A percentile compares a stretch with the other conserved stretches of the same genome.
These are phyloP conservation scores for Protodeltote pygarga DNA, from an alignment of 2,888 invertebrate species.

Conservation along the genomic window DNA sequence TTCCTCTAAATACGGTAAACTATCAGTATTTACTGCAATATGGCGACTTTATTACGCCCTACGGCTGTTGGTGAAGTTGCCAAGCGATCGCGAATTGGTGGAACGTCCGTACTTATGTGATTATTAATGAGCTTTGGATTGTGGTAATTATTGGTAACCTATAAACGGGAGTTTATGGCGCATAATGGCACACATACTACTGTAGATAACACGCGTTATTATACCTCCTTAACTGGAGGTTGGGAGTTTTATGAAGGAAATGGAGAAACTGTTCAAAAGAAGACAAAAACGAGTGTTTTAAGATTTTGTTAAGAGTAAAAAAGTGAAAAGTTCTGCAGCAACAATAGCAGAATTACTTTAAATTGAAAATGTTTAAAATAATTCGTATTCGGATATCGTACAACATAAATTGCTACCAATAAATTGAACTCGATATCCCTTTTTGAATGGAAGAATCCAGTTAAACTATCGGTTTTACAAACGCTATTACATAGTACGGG, in stretches of 20 bases:
- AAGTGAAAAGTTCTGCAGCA: too few species aligned
- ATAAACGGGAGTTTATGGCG: not conserved
- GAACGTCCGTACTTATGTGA: slow-evolving; percentile 35
- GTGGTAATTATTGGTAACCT: slow-evolving; percentile 8
- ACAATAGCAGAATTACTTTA: too few species aligned
- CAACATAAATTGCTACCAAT: too few species aligned
- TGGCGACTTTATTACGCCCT: slow-evolving; percentile 40
- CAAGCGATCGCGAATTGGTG: slow-evolving; percentile 37
- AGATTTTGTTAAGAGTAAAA: too few species aligned
- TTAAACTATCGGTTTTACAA: slow-evolving; percentile 3
- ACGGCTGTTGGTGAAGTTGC: slow-evolving; percentile 32
- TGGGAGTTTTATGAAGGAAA: too few species aligned
- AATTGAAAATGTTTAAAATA: slow-evolving; percentile 1
- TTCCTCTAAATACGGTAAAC: slow-evolving; percentile 50
- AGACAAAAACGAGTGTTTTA: too few species aligned
- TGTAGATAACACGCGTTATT: too few species aligned
- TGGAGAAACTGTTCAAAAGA: too few species aligned
- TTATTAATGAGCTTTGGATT: slow-evolving; percentile 29
- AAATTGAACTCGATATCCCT: not conserved
- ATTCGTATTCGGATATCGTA: too few species aligned
- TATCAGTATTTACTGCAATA: slow-evolving; percentile 41
- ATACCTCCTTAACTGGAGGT: too few species aligned
- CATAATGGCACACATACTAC: too few species aligned
- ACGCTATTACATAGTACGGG: slow-evolving; percentile 8
- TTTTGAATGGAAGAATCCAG: not conserved